These are phyloP conservation scores for Takifugu rubripes DNA, from an alignment of 2,797 vertebrate genomes.

Conservation along the genomic window DNA sequence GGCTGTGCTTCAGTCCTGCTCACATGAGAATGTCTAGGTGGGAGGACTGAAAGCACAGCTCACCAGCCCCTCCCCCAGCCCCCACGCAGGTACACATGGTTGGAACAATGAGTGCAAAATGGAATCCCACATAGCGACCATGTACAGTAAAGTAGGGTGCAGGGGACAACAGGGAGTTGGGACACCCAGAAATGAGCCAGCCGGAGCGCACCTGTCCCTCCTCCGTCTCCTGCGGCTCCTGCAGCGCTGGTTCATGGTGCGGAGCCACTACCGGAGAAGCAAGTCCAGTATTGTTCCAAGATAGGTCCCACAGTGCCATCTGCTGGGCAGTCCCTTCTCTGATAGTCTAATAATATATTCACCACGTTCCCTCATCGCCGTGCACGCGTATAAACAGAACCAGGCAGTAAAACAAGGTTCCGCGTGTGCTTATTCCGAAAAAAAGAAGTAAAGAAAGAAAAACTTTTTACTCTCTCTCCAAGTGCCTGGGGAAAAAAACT, in stretches of 20 bases:
- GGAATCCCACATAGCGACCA: conserved; percentile 6
- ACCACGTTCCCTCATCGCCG: no score
- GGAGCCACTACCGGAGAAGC: conserved; percentile 24
- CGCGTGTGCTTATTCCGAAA: no score
- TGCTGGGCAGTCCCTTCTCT: conserved; percentile 49
- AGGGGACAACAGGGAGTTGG: conserved; percentile 50
- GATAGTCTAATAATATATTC: not conserved
- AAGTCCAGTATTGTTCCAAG: conserved; percentile 10
- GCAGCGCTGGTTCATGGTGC: no score
- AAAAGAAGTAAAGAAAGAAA: no score
- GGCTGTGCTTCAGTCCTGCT: conserved; percentile 62
- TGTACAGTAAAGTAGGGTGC: conserved; percentile 36
- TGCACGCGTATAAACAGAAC: no score
- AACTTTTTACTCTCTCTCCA: no score
- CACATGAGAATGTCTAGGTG: conserved; percentile 59
- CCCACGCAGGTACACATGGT: not conserved
- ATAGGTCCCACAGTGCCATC: conserved; percentile 71
- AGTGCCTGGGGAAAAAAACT: no score
- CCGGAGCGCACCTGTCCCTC: conserved; percentile 15
- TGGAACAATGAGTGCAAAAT: not conserved
- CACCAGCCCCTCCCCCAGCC: conserved; percentile 6
- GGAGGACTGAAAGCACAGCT: conserved; percentile 45
- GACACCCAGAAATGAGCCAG: conserved; percentile 51
- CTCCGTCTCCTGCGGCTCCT: conserved; percentile 14
- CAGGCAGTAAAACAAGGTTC: no score